Evolutionary conservation across 92 coral and sea anemone genomes (phyloP).

Genomic region (Paramuricea clavata): DNA sequence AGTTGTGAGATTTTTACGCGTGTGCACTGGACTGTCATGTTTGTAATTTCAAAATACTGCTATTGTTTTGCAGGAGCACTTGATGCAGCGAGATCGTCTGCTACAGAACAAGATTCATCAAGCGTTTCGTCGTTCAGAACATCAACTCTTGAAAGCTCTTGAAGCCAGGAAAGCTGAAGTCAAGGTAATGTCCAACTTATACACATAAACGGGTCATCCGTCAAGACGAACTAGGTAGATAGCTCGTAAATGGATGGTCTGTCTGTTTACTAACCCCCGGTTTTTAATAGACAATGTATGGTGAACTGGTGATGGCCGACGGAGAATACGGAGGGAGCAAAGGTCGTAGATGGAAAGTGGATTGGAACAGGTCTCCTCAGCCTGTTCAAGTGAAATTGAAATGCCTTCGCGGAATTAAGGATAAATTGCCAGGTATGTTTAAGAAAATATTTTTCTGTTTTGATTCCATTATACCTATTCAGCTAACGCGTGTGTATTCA

Average conservation of each 20-base stretch:
- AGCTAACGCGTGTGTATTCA: too few species aligned
- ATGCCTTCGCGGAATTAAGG: conserved; percentile 95
- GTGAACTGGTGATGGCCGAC: conserved; percentile 94
- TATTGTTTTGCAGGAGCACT: conserved; percentile 75
- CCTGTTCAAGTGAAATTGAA: conserved; percentile 95
- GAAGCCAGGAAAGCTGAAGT: conserved; percentile 98
- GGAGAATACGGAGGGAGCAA: conserved; percentile 99
- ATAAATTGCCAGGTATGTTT: conserved; percentile 86
- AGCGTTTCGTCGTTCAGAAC: conserved; percentile 94
- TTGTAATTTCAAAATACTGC: background rate
- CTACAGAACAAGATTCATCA: conserved; percentile 96
- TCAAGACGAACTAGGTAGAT: too few species aligned
- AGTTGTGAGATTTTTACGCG: too few species aligned
- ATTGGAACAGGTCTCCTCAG: conserved; percentile 99
- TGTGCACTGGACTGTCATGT: too few species aligned
- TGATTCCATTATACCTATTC: too few species aligned
- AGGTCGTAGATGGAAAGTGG: conserved; percentile 98
- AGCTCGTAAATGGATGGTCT: too few species aligned
- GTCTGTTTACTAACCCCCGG: background rate
- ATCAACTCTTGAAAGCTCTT: conserved; percentile 90
- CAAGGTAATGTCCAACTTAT: conserved; percentile 63
- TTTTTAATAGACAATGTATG: conserved; percentile 90
- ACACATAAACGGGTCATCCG: background rate
- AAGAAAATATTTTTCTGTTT: too few species aligned
- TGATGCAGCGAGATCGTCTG: conserved; percentile 96